These are phyloP conservation scores for Syrista parreyssii DNA, from an alignment of 2,888 invertebrate genomes.

Conservation along the genomic window DNA sequence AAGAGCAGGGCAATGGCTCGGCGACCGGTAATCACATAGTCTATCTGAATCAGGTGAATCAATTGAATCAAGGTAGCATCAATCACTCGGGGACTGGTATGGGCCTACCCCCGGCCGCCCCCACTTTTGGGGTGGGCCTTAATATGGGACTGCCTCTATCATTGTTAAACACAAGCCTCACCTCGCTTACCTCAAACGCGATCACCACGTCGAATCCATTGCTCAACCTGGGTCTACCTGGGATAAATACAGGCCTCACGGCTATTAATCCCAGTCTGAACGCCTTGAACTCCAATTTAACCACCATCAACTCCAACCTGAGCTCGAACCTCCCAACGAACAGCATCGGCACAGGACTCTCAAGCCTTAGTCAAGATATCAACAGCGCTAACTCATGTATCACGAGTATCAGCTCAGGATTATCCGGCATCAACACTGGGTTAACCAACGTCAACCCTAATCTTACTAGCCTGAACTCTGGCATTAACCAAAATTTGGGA, in stretches of 20 bases:
- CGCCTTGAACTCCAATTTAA: slow-evolving; percentile 58
- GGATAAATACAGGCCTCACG: slow-evolving; percentile 59
- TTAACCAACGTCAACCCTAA: slow-evolving; percentile 57
- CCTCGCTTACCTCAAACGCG: slow-evolving; percentile 63
- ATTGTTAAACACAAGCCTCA: slow-evolving; percentile 61
- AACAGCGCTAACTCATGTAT: slow-evolving; percentile 58
- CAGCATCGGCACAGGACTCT: slow-evolving; percentile 61
- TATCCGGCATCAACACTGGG: slow-evolving; percentile 53
- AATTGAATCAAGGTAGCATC: slow-evolving; percentile 64
- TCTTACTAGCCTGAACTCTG: slow-evolving; percentile 53
- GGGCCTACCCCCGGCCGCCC: slow-evolving; percentile 66
- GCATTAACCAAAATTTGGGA: slow-evolving; percentile 58
- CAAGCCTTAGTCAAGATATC: slow-evolving; percentile 59
- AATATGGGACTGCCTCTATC: slow-evolving; percentile 66
- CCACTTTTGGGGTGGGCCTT: slow-evolving; percentile 66
- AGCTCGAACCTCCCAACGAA: slow-evolving; percentile 59
- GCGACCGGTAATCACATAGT: slow-evolving; percentile 64
- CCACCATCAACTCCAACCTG: slow-evolving; percentile 58
- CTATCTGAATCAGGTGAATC: slow-evolving; percentile 63
- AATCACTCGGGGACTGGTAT: slow-evolving; percentile 65
- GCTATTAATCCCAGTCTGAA: slow-evolving; percentile 62
- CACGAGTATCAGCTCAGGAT: slow-evolving; percentile 55
- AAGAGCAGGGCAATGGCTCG: slow-evolving; percentile 62
- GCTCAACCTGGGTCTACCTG: slow-evolving; percentile 62
- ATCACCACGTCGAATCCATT: slow-evolving; percentile 65